These are phyloP conservation scores for Ornithorhynchus anatinus DNA, from an alignment of 2,113 vertebrate genomes.

Conservation along the genomic window DNA sequence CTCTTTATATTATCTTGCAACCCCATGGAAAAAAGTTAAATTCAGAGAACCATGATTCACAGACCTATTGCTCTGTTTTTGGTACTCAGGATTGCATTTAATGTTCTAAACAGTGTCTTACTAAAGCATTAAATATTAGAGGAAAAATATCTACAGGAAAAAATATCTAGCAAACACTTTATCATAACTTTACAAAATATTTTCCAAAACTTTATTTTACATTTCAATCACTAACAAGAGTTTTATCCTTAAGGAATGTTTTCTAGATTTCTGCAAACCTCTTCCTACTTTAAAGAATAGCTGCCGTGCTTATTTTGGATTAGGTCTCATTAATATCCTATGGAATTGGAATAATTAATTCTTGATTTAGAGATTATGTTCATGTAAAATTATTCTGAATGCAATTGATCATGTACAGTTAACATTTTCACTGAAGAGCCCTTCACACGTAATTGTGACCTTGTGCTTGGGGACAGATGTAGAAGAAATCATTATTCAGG, in stretches of 20 bases:
- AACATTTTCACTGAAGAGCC: too few relatives aligned
- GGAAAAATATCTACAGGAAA: constrained; percentile 1
- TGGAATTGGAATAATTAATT: constrained; percentile 36
- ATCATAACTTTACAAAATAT: constrained; percentile 18
- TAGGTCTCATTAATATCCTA: constrained; percentile 37
- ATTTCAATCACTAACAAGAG: constrained; percentile 12
- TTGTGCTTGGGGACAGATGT: too few relatives aligned
- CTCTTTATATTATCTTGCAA: neutral
- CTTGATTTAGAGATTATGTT: neutral
- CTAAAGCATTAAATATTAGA: neutral
- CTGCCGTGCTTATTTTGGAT: constrained; percentile 2
- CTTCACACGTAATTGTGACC: too few relatives aligned
- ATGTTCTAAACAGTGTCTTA: neutral
- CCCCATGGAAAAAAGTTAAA: neutral
- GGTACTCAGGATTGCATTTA: neutral
- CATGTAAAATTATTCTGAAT: neutral
- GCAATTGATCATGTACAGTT: neutral
- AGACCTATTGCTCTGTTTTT: neutral
- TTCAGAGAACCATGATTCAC: neutral
- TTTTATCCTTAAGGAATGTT: constrained; percentile 5
- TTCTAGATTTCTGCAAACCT: neutral
- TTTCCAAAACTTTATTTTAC: neutral
- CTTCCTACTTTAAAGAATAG: constrained; percentile 1
- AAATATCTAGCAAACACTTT: too few relatives aligned
- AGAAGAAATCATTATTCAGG: too few relatives aligned